Percentiles rank a stretch among this genome's conserved stretches.
Conservation (phyloP, 2,797 vertebrate species). For the Zenarchopterus dispar region DNA sequence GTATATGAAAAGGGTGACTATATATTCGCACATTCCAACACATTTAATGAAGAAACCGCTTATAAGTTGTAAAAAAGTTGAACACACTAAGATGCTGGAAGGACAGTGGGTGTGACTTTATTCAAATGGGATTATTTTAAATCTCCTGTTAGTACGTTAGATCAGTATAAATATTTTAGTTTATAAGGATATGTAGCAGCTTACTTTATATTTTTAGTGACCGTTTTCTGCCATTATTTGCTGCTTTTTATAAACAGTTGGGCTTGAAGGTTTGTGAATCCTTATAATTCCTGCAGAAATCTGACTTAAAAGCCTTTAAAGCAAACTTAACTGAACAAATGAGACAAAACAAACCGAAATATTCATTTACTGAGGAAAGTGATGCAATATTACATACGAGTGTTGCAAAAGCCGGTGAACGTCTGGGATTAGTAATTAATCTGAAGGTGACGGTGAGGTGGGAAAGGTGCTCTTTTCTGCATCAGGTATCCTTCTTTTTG, state of each 20-base stretch:
- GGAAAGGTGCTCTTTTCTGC: too few species aligned
- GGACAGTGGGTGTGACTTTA: constrained; percentile 7
- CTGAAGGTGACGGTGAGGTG: too few species aligned
- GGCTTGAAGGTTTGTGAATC: background rate
- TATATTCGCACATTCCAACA: constrained; percentile 18
- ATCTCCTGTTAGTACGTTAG: constrained; percentile 24
- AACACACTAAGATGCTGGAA: constrained; percentile 50
- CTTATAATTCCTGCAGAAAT: background rate
- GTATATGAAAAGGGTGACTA: constrained; percentile 7
- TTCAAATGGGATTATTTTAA: constrained; percentile 27
- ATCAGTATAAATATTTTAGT: constrained; percentile 21
- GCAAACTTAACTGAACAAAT: background rate
- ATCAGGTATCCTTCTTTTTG: too few species aligned
- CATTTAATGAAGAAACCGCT: constrained; percentile 24
- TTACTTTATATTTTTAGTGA: constrained; percentile 31
- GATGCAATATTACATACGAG: background rate
- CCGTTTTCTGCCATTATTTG: constrained; percentile 19
- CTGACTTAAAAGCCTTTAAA: background rate
- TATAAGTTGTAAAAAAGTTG: constrained; percentile 21
- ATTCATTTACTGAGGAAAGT: too few species aligned
- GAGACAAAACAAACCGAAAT: too few species aligned
- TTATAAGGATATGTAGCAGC: constrained; percentile 10
- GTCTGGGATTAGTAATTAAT: background rate
- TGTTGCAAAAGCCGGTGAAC: background rate
- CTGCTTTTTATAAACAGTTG: background rate